phyloP scores from a whole-genome alignment of 2,797 vertebrate species.

The Sebastes minor region DNA sequence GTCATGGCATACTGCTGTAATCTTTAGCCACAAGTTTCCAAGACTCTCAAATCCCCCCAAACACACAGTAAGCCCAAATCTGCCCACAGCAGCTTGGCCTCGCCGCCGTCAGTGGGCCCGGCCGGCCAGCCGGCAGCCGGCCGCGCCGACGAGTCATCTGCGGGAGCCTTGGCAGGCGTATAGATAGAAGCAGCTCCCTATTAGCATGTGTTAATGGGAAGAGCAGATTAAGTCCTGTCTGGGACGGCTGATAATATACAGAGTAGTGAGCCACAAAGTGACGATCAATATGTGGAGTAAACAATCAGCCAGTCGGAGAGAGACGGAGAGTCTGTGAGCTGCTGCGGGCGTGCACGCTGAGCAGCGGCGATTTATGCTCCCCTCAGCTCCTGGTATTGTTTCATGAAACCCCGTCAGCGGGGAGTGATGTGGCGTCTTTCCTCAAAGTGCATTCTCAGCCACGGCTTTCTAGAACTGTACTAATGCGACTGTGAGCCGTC shows the following conservation, averaged over 20 bases:
- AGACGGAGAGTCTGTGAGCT: conserved; percentile 12
- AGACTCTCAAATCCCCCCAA: conserved; percentile 50
- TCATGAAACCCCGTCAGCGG: conserved; percentile 34
- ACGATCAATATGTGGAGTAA: conserved; percentile 53
- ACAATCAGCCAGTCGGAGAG: conserved; percentile 24
- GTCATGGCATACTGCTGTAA: conserved; percentile 43
- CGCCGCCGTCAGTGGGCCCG: not conserved
- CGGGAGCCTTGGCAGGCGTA: conserved; percentile 48
- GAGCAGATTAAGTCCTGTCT: conserved; percentile 75
- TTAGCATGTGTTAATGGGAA: conserved; percentile 75
- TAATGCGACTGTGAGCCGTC: not conserved
- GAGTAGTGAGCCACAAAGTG: conserved; percentile 37
- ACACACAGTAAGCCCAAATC: conserved; percentile 53
- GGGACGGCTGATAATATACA: conserved; percentile 70
- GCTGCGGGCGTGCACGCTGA: not conserved
- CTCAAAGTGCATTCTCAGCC: conserved; percentile 18
- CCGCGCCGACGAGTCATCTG: conserved; percentile 32
- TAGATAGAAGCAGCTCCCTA: conserved; percentile 52
- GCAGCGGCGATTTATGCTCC: conserved; percentile 5
- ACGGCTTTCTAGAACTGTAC: not conserved
- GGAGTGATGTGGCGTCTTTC: conserved; percentile 4
- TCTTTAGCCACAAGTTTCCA: conserved; percentile 42
- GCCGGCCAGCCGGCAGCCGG: conserved; percentile 26
- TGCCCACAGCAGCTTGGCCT: conserved; percentile 49
- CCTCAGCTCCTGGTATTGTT: conserved; percentile 32